Evolutionary conservation across 1,140 invertebrate genomes (phyloP).

Genomic region (Bicyclus anynana): DNA sequence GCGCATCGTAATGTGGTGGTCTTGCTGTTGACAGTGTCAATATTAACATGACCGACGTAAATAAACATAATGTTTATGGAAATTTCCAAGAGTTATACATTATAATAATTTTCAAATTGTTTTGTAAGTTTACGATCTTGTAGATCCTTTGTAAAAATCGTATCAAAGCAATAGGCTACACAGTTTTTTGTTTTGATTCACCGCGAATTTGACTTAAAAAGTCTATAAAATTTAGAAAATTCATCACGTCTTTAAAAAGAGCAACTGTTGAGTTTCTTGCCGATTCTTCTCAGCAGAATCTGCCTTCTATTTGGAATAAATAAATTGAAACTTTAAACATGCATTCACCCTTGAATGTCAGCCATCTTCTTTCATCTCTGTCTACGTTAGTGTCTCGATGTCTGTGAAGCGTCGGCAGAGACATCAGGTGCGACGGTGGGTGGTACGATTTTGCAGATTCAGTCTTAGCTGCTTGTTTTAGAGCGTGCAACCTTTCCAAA

Average conservation of each 20-base stretch:
- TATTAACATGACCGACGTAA: not conserved
- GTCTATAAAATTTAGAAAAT: too few species aligned
- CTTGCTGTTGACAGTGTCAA: not conserved
- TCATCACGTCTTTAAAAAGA: too few species aligned
- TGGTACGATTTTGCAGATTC: slow-evolving; percentile 46
- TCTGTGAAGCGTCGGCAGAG: slow-evolving; percentile 51
- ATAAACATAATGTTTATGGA: not conserved
- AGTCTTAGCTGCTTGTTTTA: slow-evolving; percentile 53
- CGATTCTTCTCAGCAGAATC: too few species aligned
- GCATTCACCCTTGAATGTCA: slow-evolving; percentile 63
- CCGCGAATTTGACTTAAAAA: too few species aligned
- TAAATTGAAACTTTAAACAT: not conserved
- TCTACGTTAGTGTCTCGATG: slow-evolving; percentile 70
- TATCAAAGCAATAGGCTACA: too few species aligned
- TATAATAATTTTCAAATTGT: too few species aligned
- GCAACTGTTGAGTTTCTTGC: too few species aligned
- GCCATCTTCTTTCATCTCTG: slow-evolving; percentile 51
- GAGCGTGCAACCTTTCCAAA: slow-evolving; percentile 53
- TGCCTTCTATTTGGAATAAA: too few species aligned
- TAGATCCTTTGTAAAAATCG: too few species aligned
- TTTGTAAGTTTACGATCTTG: too few species aligned
- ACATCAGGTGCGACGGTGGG: slow-evolving; percentile 51
- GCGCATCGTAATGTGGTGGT: not conserved
- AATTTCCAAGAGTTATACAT: not conserved
- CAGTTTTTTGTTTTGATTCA: too few species aligned